Evolutionary conservation across 1,140 invertebrate species (phyloP), one percentile per base, ranked within the genome.

Genomic region (Hyles vespertilio): DNA sequence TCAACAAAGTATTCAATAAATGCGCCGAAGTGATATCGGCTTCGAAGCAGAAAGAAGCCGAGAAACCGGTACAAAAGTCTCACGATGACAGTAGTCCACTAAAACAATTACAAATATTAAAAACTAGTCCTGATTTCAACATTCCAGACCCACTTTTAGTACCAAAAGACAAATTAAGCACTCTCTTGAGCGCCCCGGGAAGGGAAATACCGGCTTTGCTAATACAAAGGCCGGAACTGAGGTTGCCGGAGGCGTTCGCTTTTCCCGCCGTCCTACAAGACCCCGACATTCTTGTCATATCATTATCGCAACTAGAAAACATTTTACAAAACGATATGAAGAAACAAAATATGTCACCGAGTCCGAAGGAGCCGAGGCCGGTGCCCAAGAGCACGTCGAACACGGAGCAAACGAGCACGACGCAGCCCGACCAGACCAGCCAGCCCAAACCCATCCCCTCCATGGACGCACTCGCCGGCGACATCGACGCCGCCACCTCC

Each of bases 71-170:
- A 54, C 69, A 71, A 22, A 89, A 90, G 58, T 67, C 82, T 51
- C 88, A 87, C 54, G 89, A 91, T 51, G 92, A 92, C 65, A 83
- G 83, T 32, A 92, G 93, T 77, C 93, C 95, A 1, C 77, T 95
- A 5, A 92, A 92, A 51, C 94, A 96, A 74, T 88, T 96, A 1
- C 92, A 94, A 63, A 90, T 93, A 73, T 80, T 96, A n/a, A 90
- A 95, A 11, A 90, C 90, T 45, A 93, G 93, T 64, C 90, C 92
- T 1, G 92, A 92, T 46, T 91, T 94, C 69, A 91, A 93, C 67
- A 92, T 96, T 70, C 95, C 95, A 8, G 95, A 96, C 91, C 95
- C 95, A 8, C 87, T 96, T 56, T 77, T 96, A 53, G 93, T 96
- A 48, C 95, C 95, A 32, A 93, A 94, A 74, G 92, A 95, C 72